Conservation (phyloP, 2,888 invertebrate genomes). For the Ceraclea dissimilis region DNA sequence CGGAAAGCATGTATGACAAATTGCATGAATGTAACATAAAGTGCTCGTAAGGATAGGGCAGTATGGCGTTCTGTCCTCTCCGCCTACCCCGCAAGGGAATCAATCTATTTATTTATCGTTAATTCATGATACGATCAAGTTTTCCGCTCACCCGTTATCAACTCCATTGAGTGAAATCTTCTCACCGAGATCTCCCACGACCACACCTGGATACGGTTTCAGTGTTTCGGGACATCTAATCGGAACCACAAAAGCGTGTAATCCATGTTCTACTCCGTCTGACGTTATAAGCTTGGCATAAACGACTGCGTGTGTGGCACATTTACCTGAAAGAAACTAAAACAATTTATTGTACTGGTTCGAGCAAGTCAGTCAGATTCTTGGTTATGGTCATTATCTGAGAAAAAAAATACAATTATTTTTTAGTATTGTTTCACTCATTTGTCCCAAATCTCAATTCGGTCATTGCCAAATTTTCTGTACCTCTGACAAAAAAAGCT, state of each 20-base stretch:
- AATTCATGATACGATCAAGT: too few relatives aligned
- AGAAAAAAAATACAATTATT: not conserved
- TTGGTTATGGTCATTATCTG: not conserved
- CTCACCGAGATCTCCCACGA: conserved; percentile 87
- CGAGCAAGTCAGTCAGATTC: not conserved
- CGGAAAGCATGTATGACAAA: too few relatives aligned
- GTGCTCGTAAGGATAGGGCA: too few relatives aligned
- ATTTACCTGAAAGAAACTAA: conserved; percentile 46
- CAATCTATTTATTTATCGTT: too few relatives aligned
- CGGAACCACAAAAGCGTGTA: conserved; percentile 85
- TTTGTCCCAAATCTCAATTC: too few relatives aligned
- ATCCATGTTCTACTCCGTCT: conserved; percentile 71
- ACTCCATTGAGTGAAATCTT: conserved; percentile 87
- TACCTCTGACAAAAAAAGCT: too few relatives aligned
- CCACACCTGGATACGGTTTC: conserved; percentile 67
- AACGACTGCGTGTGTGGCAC: conserved; percentile 78
- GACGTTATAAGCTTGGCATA: conserved; percentile 82
- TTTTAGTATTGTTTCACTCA: too few relatives aligned
- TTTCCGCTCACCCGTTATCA: conserved; percentile 83
- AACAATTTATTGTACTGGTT: not conserved
- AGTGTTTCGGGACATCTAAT: conserved; percentile 69
- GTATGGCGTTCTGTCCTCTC: too few relatives aligned
- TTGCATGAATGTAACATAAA: too few relatives aligned
- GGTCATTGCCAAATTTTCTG: too few relatives aligned
- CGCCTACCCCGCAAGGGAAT: too few relatives aligned